phyloP scores from a whole-genome alignment of 1,140 invertebrate genomes.

The Meteorus sp. region DNA sequence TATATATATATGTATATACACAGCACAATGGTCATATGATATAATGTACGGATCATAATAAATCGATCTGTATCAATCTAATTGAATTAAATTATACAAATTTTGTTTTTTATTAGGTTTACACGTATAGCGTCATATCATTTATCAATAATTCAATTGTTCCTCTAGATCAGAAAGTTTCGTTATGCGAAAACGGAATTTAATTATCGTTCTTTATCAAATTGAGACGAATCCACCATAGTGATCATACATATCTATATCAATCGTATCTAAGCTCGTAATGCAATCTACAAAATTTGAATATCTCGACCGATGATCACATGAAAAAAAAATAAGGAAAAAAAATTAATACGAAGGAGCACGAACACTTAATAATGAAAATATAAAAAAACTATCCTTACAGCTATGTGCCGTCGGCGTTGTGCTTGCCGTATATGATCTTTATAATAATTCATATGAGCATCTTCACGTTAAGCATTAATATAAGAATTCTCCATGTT shows the following conservation, averaged over 20 bases:
- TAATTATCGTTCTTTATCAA: too few relatives aligned
- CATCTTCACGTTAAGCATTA: neutral
- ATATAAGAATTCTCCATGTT: neutral
- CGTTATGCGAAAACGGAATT: neutral
- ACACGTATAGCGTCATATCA: neutral
- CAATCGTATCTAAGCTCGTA: neutral
- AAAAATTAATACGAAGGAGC: too few relatives aligned
- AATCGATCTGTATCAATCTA: neutral
- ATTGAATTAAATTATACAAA: neutral
- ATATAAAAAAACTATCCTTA: constrained; percentile 6
- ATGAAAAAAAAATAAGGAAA: too few relatives aligned
- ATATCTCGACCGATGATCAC: neutral
- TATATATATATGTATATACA: constrained; percentile 8
- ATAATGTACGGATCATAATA: neutral
- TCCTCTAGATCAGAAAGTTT: neutral
- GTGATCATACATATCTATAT: neutral
- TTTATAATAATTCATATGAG: neutral
- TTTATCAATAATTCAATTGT: neutral
- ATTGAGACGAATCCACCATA: neutral
- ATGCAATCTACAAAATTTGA: neutral
- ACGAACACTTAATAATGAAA: neutral
- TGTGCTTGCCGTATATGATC: neutral
- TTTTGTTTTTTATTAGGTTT: neutral
- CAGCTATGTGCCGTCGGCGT: neutral
- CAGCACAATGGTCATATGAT: neutral